Percentiles rank a stretch among this genome's conserved stretches.
phyloP scores from a whole-genome alignment of 2,888 invertebrate species.

The Monoplex corrugatus region DNA sequence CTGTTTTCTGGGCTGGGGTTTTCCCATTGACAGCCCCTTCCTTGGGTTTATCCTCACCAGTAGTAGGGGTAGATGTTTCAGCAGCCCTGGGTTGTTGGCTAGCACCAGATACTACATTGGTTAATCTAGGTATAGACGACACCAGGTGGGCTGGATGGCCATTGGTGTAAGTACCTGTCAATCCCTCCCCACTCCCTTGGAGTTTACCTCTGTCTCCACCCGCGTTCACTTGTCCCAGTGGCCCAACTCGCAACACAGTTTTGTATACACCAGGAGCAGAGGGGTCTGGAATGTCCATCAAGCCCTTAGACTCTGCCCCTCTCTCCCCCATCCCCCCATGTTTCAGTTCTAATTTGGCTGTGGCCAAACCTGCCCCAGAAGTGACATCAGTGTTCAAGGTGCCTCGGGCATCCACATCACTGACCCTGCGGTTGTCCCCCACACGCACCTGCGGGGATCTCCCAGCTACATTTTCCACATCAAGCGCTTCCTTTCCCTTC shows the following conservation, averaged over 20 bases:
- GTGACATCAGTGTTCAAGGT: not conserved
- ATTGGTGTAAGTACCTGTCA: not conserved
- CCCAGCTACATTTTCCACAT: not conserved
- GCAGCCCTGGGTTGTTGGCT: not conserved
- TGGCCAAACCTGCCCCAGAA: not conserved
- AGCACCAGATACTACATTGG: not conserved
- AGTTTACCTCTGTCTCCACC: not conserved
- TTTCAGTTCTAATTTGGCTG: not conserved
- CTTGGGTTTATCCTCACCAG: not conserved
- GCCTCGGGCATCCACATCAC: not conserved
- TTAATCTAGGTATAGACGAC: slow-evolving; percentile 16
- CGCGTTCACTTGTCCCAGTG: slow-evolving; percentile 13
- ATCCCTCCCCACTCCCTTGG: not conserved
- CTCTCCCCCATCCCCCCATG: not conserved
- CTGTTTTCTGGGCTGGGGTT: not conserved
- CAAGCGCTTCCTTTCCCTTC: slow-evolving; percentile 66
- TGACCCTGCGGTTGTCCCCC: slow-evolving; percentile 1
- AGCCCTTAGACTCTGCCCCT: slow-evolving; percentile 24
- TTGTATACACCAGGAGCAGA: slow-evolving; percentile 41
- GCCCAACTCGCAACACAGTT: slow-evolving; percentile 43
- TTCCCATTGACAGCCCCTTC: not conserved
- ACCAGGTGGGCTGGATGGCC: not conserved
- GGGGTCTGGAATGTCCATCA: slow-evolving; percentile 43
- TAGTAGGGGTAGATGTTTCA: not conserved
- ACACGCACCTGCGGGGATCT: not conserved